Evolutionary conservation across 2,888 invertebrate genomes (phyloP), one percentile per base, ranked within the genome.

Genomic region (Prenolepis imparis): DNA sequence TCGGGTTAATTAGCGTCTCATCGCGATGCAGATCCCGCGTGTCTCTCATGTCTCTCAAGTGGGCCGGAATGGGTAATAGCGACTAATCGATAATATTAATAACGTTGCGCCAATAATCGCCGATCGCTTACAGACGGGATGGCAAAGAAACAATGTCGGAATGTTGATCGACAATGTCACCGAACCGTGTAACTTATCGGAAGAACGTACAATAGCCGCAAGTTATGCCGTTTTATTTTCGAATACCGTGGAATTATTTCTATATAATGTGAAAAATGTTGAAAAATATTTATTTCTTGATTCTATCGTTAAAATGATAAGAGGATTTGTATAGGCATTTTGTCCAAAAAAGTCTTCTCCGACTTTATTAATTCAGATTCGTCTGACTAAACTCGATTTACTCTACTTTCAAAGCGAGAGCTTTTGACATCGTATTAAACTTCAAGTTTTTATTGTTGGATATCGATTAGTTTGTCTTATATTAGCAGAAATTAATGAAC

Each of bases 21-120:
- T 83, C 84, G 82, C 78, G 84, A 78, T 83, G 80, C 73, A 32
- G 82, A 75, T 85, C 66, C 68, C 78, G 64, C 78, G 77, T 74
- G 52, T 64, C 48, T 83, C 78, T 67, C 78, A 55, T 82, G 86
- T 87, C 82, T 86, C 80, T 87, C 81, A 64, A 84, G 73, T 36
- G 73, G 24, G 75, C 67, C 52, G 82, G 84, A 67, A 39, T 73
- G 68, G 78, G 72, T 75, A 84, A 88, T 84, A 88, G 66, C 83
- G 44, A 61, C 21, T 84, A 84, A 88, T 88, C 87, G 88, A 88
- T 88, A 88, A 87, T 87, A 87, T 88, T 86, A 87, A 81, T 85
- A 87, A 85, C 73, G 77, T 88, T 74, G 82, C 61, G 85, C 83
- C 84, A 87, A 85, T 87, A 84, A 88, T 88, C 85, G 77, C 63